These are phyloP conservation scores for Pyralis farinalis DNA, from an alignment of 2,888 invertebrate species.

Conservation along the genomic window DNA sequence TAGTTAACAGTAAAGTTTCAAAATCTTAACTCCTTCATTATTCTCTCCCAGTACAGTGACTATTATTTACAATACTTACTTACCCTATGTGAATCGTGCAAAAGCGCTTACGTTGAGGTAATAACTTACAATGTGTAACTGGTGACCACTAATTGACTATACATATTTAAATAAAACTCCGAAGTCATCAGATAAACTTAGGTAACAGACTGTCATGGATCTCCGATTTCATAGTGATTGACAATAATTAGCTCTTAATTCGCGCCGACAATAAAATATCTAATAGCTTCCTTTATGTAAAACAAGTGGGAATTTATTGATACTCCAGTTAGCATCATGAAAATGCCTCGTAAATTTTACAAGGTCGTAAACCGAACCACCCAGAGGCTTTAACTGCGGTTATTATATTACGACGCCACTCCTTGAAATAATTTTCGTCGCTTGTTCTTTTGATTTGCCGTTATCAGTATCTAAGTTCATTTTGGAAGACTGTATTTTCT, in stretches of 20 bases:
- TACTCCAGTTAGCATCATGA: constrained; percentile 57
- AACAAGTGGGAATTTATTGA: constrained; percentile 69
- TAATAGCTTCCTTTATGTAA: constrained; percentile 54
- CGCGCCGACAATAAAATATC: constrained; percentile 34
- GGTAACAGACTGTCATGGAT: constrained; percentile 75
- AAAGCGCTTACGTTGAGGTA: constrained; percentile 78
- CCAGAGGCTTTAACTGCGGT: constrained; percentile 33
- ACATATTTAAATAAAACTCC: constrained; percentile 43
- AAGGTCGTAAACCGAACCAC: constrained; percentile 57
- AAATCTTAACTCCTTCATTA: constrained; percentile 10
- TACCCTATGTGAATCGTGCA: constrained; percentile 70
- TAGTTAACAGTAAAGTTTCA: constrained; percentile 19
- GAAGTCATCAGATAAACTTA: constrained; percentile 43
- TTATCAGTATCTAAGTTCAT: constrained; percentile 42
- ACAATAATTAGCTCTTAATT: constrained; percentile 28
- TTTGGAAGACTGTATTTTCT: constrained; percentile 84
- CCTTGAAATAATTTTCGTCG: constrained; percentile 70
- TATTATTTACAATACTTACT: constrained; percentile 55
- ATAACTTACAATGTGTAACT: constrained; percentile 75
- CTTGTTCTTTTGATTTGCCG: constrained; percentile 59
- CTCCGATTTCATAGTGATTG: constrained; percentile 20
- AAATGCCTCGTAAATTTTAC: constrained; percentile 62
- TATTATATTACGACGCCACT: constrained; percentile 75
- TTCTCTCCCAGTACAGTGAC: constrained; percentile 24
- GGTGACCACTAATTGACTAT: constrained; percentile 78